phyloP scores from a whole-genome alignment of 2,113 vertebrate genomes.

The Lathamus discolor region DNA sequence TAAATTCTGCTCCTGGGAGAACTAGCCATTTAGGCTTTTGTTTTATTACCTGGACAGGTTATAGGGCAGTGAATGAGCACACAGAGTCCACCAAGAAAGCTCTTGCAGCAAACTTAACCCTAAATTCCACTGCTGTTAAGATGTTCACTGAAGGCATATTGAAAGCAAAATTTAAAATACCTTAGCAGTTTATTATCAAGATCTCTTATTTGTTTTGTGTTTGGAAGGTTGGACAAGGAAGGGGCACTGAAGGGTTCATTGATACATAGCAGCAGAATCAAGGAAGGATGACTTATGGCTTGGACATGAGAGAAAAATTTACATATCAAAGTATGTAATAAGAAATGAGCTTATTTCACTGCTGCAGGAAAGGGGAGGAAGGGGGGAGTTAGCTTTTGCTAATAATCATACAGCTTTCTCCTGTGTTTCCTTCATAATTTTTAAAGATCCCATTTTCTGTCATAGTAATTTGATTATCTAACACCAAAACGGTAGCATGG shows the following conservation, averaged over 20 bases:
- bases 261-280: not conserved
- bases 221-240: not conserved
- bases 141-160: not conserved
- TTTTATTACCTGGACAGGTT: not conserved
- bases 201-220: not conserved
- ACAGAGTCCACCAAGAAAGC: not conserved
- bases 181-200: not conserved
- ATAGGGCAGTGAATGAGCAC: fast-evolving
- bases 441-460: not conserved
- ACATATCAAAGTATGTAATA: not conserved
- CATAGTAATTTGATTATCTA: not conserved
- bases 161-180: not conserved
- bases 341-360: not conserved
- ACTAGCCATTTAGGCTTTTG: not conserved
- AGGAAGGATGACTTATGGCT: not conserved
- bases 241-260: not conserved
- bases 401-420: not conserved
- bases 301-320: not conserved
- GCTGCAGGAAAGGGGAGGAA: not conserved
- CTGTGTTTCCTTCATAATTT: not conserved
- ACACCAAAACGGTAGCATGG: not conserved
- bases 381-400: not conserved
- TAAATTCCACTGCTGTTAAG: not conserved
- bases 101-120: not conserved
- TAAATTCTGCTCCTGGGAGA: not conserved